Percentiles rank a stretch among this genome's conserved stretches.
phyloP scores from a whole-genome alignment of 1,140 invertebrate genomes.

The Acromyrmex echinatior region DNA sequence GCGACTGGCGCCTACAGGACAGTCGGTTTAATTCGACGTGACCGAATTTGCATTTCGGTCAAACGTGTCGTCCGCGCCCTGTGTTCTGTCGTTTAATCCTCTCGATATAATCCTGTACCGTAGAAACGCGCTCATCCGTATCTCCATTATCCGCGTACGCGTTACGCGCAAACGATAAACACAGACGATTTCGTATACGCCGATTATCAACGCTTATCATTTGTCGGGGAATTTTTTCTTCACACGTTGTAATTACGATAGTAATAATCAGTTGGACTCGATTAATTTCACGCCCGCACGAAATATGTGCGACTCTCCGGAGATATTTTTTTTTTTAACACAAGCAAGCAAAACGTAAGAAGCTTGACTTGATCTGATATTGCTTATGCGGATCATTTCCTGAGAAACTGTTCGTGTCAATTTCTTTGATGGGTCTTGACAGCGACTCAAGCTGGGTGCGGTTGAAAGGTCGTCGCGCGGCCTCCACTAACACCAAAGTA shows the following conservation, averaged over 20 bases:
- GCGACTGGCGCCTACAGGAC: conserved; percentile 65
- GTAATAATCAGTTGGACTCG: not conserved
- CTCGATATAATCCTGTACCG: conserved; percentile 22
- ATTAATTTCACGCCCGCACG: not conserved
- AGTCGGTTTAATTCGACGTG: conserved; percentile 66
- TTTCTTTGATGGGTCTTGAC: conserved; percentile 18
- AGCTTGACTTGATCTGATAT: conserved; percentile 12
- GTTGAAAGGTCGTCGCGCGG: conserved; percentile 69
- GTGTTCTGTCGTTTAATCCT: conserved; percentile 47
- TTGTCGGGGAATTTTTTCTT: not conserved
- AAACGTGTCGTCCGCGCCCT: conserved; percentile 40
- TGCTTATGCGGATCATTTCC: not conserved
- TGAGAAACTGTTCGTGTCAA: not conserved
- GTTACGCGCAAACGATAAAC: conserved; percentile 40
- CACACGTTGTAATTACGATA: not conserved
- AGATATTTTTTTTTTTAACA: not conserved
- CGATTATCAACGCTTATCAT: conserved; percentile 31
- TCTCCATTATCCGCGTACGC: conserved; percentile 12
- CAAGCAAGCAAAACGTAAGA: not conserved
- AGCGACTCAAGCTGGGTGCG: conserved; percentile 53
- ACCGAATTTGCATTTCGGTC: conserved; percentile 71
- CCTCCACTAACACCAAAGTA: conserved; percentile 62
- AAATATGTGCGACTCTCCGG: not conserved
- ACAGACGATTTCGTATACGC: conserved; percentile 33
- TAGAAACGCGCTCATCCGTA: conserved; percentile 43